Evolutionary conservation across 2,113 vertebrate species (phyloP).

Genomic region (Callipepla californica): DNA sequence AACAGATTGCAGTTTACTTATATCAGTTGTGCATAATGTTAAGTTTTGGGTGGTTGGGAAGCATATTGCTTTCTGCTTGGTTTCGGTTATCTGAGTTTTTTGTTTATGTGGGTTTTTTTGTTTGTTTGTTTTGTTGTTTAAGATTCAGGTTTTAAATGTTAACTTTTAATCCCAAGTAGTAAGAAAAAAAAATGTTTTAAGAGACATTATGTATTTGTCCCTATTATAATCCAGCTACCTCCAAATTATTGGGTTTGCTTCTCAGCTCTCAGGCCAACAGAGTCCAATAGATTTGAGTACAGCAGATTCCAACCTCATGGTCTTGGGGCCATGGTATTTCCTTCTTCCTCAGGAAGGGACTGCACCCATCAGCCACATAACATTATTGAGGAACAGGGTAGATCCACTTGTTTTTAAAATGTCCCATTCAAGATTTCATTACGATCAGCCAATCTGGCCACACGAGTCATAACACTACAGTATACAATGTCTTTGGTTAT

Average conservation of each 20-base stretch:
- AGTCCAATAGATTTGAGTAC: background rate
- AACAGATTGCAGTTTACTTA: background rate
- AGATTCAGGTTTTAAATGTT: background rate
- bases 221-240: background rate
- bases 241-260: background rate
- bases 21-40: background rate
- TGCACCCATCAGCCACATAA: background rate
- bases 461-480: rapidly evolving
- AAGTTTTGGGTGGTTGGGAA: background rate
- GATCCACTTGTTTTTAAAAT: background rate
- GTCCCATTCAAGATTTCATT: background rate
- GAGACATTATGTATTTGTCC: background rate
- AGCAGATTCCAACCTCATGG: rapidly evolving
- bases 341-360: background rate
- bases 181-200: background rate
- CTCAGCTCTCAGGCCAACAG: background rate
- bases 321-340: background rate
- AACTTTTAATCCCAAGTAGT: background rate
- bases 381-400: background rate
- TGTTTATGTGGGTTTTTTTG: background rate
- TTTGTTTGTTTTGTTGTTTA: background rate
- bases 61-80: background rate
- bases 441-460: background rate
- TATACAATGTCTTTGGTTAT: background rate
- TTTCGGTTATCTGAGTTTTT: background rate